phyloP scores from a whole-genome alignment of 2,113 vertebrate genomes.

The Xerus inauris region DNA sequence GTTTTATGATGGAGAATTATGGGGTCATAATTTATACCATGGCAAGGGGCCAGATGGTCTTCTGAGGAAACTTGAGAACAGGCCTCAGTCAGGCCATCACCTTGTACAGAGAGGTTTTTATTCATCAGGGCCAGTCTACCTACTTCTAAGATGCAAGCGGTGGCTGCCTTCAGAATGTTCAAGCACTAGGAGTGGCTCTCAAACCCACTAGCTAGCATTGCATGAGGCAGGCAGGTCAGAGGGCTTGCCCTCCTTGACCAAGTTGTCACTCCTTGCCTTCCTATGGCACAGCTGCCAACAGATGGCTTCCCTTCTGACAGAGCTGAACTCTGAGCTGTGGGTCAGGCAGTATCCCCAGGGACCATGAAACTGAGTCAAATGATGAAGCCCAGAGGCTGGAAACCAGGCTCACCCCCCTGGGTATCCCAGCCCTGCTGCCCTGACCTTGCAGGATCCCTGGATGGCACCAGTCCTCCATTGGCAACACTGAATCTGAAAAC shows the following conservation, averaged over 20 bases:
- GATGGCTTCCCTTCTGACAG: background rate
- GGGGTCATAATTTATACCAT: background rate
- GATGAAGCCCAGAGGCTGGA: too few relatives aligned
- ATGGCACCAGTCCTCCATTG: background rate
- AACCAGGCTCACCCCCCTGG: background rate
- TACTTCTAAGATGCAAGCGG: background rate
- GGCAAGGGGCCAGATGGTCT: background rate
- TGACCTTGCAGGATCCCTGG: background rate
- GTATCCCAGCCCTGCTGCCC: background rate
- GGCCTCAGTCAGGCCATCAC: background rate
- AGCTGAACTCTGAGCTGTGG: background rate
- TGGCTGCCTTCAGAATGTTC: background rate
- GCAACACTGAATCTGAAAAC: background rate
- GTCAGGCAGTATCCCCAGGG: background rate
- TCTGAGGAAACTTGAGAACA: background rate
- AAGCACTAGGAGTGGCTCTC: background rate
- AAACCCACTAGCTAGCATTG: background rate
- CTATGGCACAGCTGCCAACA: too few relatives aligned
- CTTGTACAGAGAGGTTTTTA: background rate
- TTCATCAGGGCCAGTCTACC: background rate
- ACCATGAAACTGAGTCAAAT: background rate
- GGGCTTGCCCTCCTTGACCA: too few relatives aligned
- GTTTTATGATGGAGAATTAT: background rate
- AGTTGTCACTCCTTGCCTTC: background rate
- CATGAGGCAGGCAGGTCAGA: too few relatives aligned